A percentile compares a stretch with the other conserved stretches of the same genome.
Conservation (phyloP, 2,113 vertebrate genomes). For the Cheilinus undulatus region DNA sequence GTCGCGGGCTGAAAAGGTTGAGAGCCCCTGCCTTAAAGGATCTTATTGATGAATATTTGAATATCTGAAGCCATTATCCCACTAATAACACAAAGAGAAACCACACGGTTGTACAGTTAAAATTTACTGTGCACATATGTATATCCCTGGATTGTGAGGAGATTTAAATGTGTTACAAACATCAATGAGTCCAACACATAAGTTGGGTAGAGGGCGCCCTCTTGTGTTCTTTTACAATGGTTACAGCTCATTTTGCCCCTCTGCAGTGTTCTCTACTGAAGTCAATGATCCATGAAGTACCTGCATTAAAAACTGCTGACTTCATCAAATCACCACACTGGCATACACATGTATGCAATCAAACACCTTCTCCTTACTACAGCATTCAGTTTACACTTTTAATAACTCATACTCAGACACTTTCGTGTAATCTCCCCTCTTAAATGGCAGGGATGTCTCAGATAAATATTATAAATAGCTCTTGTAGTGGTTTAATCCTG, state of each 20-base stretch:
- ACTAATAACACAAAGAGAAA: no score
- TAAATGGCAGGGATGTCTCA: no score
- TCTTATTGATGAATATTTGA: no score
- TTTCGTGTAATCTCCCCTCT: background rate
- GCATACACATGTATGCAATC: background rate
- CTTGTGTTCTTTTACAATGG: slow-evolving; percentile 22
- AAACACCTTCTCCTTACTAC: slow-evolving; percentile 15
- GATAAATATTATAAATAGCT: no score
- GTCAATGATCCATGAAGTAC: slow-evolving; percentile 30
- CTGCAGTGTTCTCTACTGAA: background rate
- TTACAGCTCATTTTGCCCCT: background rate
- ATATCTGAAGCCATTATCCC: no score
- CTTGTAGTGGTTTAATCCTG: no score
- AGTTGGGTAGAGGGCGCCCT: slow-evolving; percentile 12
- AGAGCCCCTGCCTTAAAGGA: no score
- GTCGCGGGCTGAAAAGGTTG: no score
- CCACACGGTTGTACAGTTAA: no score
- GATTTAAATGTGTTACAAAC: no score
- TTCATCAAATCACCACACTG: slow-evolving; percentile 32
- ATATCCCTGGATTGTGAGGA: no score
- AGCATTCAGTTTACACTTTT: slow-evolving; percentile 1
- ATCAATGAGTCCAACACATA: background rate
- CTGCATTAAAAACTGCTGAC: slow-evolving; percentile 55
- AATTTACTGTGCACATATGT: no score
- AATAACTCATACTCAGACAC: background rate